Evolutionary conservation across 2,888 invertebrate genomes (phyloP), one percentile per base, ranked within the genome.

Genomic region (Sinodicranocentrus sp.): DNA sequence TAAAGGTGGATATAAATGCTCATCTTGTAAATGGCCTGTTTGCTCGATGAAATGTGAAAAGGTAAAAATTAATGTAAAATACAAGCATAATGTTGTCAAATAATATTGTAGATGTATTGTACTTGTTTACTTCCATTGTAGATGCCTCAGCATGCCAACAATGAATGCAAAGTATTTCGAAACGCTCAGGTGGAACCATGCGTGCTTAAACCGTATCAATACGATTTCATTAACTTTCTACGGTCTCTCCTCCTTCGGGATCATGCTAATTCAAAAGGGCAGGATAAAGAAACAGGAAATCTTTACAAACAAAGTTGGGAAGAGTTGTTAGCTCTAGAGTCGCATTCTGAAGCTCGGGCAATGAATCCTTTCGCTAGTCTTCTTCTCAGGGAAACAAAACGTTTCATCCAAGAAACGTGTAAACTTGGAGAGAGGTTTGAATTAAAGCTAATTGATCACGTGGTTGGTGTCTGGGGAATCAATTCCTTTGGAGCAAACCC

Each of bases 11-110:
- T 86, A 88, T 57, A 78, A 77, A 33, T 88, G 88, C 67, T 86
- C 87, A 8, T 84, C 80, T 15, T 95, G 95, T 89, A 91, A 92
- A n/a, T 95, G 95, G 94, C 95, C 95, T 0, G 90, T 95, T 90
- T 95, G 95, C 89, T 91, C 92, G 0, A 89, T 90, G 0, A 90
- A 91, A 52, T 95, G 95, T 89, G 93, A 94, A 89, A 91, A 91
- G 63, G 88, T 88, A 72, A 77, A 17, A 15, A 17, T 52, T 52
- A 59, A 59, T n/a, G 23, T 23, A 44, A 3, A 44, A 44, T n/a
- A n/a, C n/a, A n/a, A n/a, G n/a, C n/a, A n/a, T n/a, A n/a, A n/a
- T n/a, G n/a, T n/a, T n/a, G n/a, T n/a, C n/a, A n/a, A n/a, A n/a
- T n/a, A n/a, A n/a, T n/a, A n/a, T n/a, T n/a, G n/a, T n/a, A n/a